A percentile compares a stretch with the other conserved stretches of the same genome.
These are phyloP conservation scores for Gymnodraco acuticeps DNA, from an alignment of 2,797 vertebrate species.

Conservation along the genomic window DNA sequence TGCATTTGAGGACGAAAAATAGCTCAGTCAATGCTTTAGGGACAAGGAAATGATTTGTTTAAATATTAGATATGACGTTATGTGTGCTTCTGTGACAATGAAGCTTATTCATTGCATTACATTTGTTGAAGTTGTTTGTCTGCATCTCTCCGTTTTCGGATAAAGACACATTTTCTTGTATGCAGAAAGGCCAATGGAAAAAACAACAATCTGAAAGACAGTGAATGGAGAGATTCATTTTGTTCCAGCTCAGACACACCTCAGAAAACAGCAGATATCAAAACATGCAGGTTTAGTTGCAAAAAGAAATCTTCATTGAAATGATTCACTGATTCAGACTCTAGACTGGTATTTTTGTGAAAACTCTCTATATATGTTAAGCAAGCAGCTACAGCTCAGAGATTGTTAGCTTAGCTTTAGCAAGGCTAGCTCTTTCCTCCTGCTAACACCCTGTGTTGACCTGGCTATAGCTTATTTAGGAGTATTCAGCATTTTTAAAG, in stretches of 20 bases:
- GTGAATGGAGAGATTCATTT: constrained; percentile 41
- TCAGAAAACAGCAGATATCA: constrained; percentile 28
- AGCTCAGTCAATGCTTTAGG: too few species aligned
- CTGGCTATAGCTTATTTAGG: neutral
- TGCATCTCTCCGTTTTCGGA: constrained; percentile 50
- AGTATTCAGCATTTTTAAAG: neutral
- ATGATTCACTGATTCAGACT: constrained; percentile 20
- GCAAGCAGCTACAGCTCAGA: too few species aligned
- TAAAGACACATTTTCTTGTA: constrained; percentile 47
- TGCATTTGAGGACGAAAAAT: too few species aligned
- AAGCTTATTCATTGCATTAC: too few species aligned
- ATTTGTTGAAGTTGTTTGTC: too few species aligned
- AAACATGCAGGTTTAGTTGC: constrained; percentile 24
- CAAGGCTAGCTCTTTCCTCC: too few species aligned
- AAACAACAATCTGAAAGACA: constrained; percentile 54
- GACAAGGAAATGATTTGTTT: too few species aligned
- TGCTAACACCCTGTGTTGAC: neutral
- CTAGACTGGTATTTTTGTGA: too few species aligned
- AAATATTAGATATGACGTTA: too few species aligned
- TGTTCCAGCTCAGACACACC: constrained; percentile 27
- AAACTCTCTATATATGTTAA: too few species aligned
- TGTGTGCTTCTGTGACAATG: too few species aligned
- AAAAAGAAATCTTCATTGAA: constrained; percentile 28
- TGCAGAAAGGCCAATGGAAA: constrained; percentile 71
- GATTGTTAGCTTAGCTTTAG: neutral